Conservation (phyloP, 2,797 vertebrate genomes). For the Hyperoplus immaculatus region DNA sequence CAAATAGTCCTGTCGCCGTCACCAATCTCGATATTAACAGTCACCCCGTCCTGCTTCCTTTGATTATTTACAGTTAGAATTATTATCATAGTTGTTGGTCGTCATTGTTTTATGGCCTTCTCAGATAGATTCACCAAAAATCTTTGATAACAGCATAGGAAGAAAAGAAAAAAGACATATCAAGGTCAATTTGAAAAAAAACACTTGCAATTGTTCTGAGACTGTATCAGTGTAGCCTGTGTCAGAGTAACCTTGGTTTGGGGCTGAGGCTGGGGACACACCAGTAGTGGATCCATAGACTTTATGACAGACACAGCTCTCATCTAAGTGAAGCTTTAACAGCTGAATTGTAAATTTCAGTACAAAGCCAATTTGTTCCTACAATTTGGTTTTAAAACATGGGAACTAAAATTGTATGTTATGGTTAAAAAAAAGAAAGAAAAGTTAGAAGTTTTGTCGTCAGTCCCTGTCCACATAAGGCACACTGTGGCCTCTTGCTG, state of each 20-base stretch:
- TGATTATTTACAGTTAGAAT: constrained; percentile 78
- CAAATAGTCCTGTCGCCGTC: constrained; percentile 53
- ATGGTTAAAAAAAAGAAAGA: constrained; percentile 5
- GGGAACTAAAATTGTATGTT: constrained; percentile 12
- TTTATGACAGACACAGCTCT: constrained; percentile 35
- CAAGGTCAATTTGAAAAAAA: constrained; percentile 76
- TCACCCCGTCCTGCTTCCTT: constrained; percentile 54
- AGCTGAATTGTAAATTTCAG: constrained; percentile 25
- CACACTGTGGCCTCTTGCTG: constrained; percentile 69
- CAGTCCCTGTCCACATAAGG: constrained; percentile 74
- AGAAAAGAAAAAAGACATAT: constrained; percentile 49
- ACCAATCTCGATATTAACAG: constrained; percentile 43
- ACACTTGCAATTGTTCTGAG: constrained; percentile 60
- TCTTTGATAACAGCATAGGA: constrained; percentile 75
- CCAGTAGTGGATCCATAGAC: constrained; percentile 54
- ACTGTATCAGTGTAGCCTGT: constrained; percentile 71
- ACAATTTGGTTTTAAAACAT: constrained; percentile 43
- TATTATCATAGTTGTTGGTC: constrained; percentile 72
- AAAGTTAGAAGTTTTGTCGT: constrained; percentile 35
- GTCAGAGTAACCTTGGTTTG: constrained; percentile 75
- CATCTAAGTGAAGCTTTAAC: constrained; percentile 43
- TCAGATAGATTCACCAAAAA: constrained; percentile 69
- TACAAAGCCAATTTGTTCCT: constrained; percentile 39
- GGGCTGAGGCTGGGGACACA: constrained; percentile 73
- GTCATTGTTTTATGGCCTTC: constrained; percentile 78